Base-by-base conservation (phyloP, 2,888 invertebrate species). In the Dryocosmus kuriphilus region DNA sequence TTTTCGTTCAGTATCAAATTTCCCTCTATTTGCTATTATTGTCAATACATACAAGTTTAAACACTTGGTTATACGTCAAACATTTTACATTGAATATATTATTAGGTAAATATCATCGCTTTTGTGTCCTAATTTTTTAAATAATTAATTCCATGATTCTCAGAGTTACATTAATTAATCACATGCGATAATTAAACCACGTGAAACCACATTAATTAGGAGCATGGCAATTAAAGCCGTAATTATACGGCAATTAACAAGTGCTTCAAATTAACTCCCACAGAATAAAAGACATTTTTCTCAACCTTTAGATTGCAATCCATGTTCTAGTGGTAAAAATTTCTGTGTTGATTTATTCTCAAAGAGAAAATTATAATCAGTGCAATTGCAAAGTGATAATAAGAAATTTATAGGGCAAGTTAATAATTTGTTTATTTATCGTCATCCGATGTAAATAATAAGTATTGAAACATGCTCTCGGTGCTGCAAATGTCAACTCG, bases 201-300 rank as follows among this genome's bases (percentile, higher is more conserved):
- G 67, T 71, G 67, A 71, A 71, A 71, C 67, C 27, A 46, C 67
- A 30, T 14, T 65, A 65, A 65, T 65, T 65, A 65, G 41, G 67
- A 71, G 67, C 30, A n/a, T 30, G 67, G 8, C 46, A 71, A 71
- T 71, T 71, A 51, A 46, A 71, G 14, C 19, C 27, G 46, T 51
- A 71, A 71, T 71, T 71, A 71, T 46, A 27, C 67, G 46, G 24
- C 46, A 51, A 71, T 71, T 51, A 71, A 27, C 67, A 71, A 71
- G 67, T 71, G 67, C 67, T 30, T 71, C 9, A 71, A 71, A 71
- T 71, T 71, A 71, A 46, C 30, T 71, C 67, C 27, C 30, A 22
- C 27, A 71, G 46, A 71, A 71, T 51, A 46, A 51, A 71, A 30
- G 46, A 71, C 51, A 46, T 16, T 38, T 67, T 67, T 41, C 41